A percentile compares a stretch with the other conserved stretches of the same genome.
Evolutionary conservation across 2,113 vertebrate genomes (phyloP).

Genomic region (Tachuris rubrigastra): DNA sequence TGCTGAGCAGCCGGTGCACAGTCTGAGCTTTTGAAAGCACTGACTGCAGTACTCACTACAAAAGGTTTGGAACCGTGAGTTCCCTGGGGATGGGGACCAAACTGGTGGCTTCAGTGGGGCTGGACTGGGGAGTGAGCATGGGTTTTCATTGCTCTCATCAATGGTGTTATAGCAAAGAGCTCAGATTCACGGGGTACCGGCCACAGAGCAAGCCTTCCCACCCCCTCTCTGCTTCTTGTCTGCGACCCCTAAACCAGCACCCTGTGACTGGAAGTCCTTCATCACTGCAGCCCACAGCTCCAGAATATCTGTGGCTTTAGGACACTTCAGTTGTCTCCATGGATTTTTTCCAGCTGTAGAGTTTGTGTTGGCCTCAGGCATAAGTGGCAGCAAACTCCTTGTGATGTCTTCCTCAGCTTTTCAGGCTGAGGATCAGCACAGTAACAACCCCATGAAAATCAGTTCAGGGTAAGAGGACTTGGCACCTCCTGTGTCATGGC

Average conservation of each 20-base stretch:
- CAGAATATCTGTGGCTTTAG: neutral
- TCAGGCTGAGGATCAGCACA: neutral
- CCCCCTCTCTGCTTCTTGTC: neutral
- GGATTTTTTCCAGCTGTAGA: neutral
- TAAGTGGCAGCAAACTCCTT: neutral
- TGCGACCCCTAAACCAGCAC: neutral
- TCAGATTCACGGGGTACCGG: neutral
- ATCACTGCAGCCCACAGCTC: neutral
- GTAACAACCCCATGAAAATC: neutral
- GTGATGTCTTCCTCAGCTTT: neutral
- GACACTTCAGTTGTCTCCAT: neutral
- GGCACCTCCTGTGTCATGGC: neutral
- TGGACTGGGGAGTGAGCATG: neutral
- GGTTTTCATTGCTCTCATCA: neutral
- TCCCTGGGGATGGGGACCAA: neutral
- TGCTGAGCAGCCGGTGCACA: neutral
- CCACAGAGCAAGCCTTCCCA: neutral
- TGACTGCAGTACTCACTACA: neutral
- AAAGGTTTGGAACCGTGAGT: neutral
- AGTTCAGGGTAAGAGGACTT: neutral
- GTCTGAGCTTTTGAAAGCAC: slow-evolving; percentile 11
- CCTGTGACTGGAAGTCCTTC: neutral
- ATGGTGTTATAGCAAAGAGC: neutral
- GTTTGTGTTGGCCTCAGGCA: neutral
- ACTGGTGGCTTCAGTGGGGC: neutral